Evolutionary conservation across 2,113 vertebrate species (phyloP).

Genomic region (Oreochromis tanganicae): DNA sequence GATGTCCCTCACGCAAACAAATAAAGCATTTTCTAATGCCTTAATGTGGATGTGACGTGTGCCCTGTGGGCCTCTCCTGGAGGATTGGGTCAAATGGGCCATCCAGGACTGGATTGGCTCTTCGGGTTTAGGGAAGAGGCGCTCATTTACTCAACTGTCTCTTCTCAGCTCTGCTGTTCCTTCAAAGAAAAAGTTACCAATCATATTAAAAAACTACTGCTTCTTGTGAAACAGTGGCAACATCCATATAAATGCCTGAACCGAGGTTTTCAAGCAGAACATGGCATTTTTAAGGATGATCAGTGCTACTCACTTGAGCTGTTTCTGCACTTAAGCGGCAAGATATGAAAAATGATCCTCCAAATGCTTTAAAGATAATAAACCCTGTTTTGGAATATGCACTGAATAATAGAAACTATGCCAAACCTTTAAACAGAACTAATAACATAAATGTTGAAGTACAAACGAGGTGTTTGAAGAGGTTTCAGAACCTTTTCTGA

Average conservation of each 20-base stretch:
- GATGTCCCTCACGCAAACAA: slow-evolving; percentile 59
- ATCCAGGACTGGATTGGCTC: slow-evolving; percentile 47
- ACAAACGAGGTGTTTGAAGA: not conserved
- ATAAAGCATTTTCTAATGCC: slow-evolving; percentile 48
- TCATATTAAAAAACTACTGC: not conserved
- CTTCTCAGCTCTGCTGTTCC: not conserved
- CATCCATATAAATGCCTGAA: not conserved
- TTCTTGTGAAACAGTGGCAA: not conserved
- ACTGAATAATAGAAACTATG: not conserved
- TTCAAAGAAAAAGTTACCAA: not conserved
- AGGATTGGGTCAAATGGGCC: slow-evolving; percentile 57
- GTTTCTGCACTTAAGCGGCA: not conserved
- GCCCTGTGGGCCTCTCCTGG: slow-evolving; percentile 33
- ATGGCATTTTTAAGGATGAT: accelerated
- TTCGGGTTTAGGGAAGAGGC: slow-evolving; percentile 15
- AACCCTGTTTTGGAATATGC: not conserved
- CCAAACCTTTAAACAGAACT: not conserved
- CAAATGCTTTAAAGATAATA: not conserved
- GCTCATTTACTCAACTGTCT: slow-evolving; percentile 16
- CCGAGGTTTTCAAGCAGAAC: not conserved
- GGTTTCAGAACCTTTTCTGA: not conserved
- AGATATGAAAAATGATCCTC: not conserved
- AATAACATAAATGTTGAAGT: not conserved
- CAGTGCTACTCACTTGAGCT: not conserved
- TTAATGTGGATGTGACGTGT: slow-evolving; percentile 47